Evolutionary conservation across 2,113 vertebrate genomes (phyloP).

Genomic region (Taxidea taxus): DNA sequence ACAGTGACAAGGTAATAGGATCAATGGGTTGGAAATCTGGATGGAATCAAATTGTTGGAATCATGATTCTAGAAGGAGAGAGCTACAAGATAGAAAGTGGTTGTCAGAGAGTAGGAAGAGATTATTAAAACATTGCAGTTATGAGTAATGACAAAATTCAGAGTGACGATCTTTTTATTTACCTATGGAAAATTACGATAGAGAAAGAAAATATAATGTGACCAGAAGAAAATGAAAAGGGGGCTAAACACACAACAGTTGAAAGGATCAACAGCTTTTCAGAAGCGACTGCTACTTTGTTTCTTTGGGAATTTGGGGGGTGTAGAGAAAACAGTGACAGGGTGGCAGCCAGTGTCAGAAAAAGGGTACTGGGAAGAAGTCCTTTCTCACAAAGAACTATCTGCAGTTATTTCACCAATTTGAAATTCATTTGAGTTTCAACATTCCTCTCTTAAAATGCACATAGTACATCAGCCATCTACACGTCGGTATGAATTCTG

Average conservation of each 20-base stretch:
- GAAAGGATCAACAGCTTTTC: neutral
- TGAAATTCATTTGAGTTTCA: neutral
- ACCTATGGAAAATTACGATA: neutral
- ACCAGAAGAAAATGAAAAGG: neutral
- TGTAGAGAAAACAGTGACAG: neutral
- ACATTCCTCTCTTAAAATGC: neutral
- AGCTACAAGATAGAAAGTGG: neutral
- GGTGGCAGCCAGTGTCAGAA: neutral
- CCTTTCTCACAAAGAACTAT: neutral
- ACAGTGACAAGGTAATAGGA: neutral
- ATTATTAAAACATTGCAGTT: neutral
- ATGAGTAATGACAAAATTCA: neutral
- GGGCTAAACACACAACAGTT: neutral
- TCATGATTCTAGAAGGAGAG: neutral
- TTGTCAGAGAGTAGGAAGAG: neutral
- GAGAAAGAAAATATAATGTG: neutral
- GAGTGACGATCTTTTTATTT: neutral
- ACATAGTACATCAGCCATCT: neutral
- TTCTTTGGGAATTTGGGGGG: neutral
- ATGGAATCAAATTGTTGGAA: neutral
- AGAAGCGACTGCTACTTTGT: neutral
- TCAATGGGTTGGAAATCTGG: neutral
- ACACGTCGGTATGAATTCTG: neutral
- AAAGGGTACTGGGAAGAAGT: neutral
- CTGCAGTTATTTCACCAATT: neutral